phyloP scores from a whole-genome alignment of 2,888 invertebrate genomes.

The Pterostichus niger region DNA sequence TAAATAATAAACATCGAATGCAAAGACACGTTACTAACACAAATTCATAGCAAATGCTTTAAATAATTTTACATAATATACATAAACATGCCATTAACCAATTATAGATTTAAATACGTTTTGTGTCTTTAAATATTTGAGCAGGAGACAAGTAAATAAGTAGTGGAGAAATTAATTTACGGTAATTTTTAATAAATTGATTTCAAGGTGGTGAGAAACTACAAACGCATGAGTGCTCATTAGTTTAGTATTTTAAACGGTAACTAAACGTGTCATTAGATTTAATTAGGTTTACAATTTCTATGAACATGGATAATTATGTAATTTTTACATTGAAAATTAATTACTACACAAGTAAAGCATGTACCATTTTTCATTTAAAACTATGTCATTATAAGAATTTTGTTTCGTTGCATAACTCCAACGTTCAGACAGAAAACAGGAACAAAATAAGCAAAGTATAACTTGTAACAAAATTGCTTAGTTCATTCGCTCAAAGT shows the following conservation, averaged over 20 bases:
- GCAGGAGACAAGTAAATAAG: neutral
- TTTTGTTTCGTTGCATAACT: conserved; percentile 3
- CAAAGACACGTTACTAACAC: conserved; percentile 21
- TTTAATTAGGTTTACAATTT: conserved; percentile 43
- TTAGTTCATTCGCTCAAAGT: too few species aligned
- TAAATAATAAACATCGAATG: conserved; percentile 35
- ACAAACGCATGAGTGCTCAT: conserved; percentile 28
- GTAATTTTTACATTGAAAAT: conserved; percentile 17
- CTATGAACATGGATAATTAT: conserved; percentile 52
- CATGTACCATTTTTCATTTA: conserved; percentile 38
- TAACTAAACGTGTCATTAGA: conserved; percentile 30
- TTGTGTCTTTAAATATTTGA: conserved; percentile 9
- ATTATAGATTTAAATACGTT: neutral
- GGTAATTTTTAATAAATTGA: neutral
- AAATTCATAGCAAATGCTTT: conserved; percentile 25
- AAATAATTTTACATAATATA: conserved; percentile 40
- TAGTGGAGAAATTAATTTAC: neutral
- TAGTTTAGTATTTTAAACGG: conserved; percentile 46
- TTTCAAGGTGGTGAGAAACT: conserved; percentile 49
- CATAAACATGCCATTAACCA: conserved; percentile 29
- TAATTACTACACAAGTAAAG: conserved; percentile 22
- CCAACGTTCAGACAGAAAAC: neutral
- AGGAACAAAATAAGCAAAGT: too few species aligned
- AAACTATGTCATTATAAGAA: conserved; percentile 29
- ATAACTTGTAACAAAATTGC: too few species aligned